Conservation (phyloP, 2,888 invertebrate genomes). For the Pecten maximus region DNA sequence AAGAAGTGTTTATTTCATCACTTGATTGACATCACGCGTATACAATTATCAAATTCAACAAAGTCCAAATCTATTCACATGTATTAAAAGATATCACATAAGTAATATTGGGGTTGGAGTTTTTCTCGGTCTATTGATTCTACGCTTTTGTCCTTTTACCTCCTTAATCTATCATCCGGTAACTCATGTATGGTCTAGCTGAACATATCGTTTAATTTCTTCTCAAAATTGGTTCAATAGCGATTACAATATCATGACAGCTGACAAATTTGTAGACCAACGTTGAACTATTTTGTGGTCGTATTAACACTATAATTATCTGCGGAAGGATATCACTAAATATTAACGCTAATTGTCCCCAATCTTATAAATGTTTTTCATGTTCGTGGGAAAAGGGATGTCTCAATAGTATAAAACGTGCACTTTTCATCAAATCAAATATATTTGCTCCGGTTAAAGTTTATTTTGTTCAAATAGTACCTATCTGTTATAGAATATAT, state of each 20-base stretch:
- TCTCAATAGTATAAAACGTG: background rate
- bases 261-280: constrained; percentile 16
- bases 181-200: background rate
- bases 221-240: background rate
- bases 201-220: background rate
- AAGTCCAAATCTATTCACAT: background rate
- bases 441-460: constrained; percentile 1
- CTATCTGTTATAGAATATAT: background rate
- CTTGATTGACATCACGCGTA: background rate
- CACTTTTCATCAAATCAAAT: background rate
- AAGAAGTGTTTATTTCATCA: background rate
- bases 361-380: background rate
- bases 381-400: background rate
- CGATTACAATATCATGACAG: background rate
- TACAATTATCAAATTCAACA: background rate
- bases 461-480: constrained; percentile 17
- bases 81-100: background rate
- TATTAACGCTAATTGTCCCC: background rate
- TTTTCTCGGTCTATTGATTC: background rate
- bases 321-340: background rate
- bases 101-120: background rate
- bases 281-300: background rate
- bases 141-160: background rate
- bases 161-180: background rate
- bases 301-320: constrained; percentile 17